phyloP scores from a whole-genome alignment of 2,113 vertebrate species.

The Lepidothrix coronata region DNA sequence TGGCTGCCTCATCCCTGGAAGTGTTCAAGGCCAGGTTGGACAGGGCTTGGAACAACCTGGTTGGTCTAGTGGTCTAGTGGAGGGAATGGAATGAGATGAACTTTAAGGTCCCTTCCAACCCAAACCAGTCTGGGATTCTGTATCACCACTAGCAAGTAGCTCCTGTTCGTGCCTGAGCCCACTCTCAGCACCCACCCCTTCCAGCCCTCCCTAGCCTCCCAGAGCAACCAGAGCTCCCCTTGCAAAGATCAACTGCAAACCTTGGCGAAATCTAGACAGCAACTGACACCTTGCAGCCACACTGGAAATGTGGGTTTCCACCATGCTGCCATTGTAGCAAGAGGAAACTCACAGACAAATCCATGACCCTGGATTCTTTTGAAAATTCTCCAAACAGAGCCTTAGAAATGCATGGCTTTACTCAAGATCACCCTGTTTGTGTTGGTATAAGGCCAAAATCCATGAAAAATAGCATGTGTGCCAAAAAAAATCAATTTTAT shows the following conservation, averaged over 20 bases:
- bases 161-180: background rate
- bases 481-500: constrained; percentile 68
- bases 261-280: background rate
- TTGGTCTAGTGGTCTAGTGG: background rate
- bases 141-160: fast-evolving
- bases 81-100: background rate
- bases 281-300: background rate
- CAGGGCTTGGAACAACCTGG: background rate
- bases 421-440: constrained; percentile 65
- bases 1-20: background rate
- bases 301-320: background rate
- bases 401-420: constrained; percentile 53
- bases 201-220: background rate
- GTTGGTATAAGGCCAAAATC: constrained; percentile 55
- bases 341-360: constrained; percentile 28
- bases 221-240: background rate
- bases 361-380: background rate
- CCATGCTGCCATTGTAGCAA: background rate
- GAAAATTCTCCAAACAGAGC: constrained; percentile 52
- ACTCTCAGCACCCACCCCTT: background rate
- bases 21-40: background rate
- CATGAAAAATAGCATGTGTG: constrained; percentile 48
- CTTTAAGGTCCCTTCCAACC: background rate
- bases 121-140: background rate
- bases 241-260: background rate